Evolutionary conservation across 2,888 invertebrate genomes (phyloP), one percentile per base, ranked within the genome.

Genomic region (Periphyllus acericola): DNA sequence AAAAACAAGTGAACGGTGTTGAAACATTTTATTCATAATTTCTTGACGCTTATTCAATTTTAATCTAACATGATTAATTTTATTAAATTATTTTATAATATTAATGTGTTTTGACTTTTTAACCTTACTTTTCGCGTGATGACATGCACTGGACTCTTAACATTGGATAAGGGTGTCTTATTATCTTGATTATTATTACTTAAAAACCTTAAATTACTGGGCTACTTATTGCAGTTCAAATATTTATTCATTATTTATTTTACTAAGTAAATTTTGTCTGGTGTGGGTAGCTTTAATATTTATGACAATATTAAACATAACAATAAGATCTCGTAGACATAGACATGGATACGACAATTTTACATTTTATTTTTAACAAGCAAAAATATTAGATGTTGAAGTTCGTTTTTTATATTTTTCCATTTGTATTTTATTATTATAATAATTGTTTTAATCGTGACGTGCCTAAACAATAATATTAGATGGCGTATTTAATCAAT

Each of bases 21-120:
- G 19, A 52, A 71, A 32, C 34, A 71, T 72, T 55, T 25, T 82
- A 52, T 82, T 46, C n/a, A 8, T 29, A 17, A 34, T 19, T 17
- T 72, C n/a, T 52, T 14, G 52, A 55, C 34, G 46, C 34, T 29
- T 74, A 29, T 71, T 83, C 60, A 60, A 83, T 83, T 74, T 83
- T 55, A 55, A 74, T 25, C 34, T n/a, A n/a, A 83, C 29, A 52
- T 52, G 32, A 71, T 71, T 82, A 52, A 71, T 71, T 71, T 32
- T 83, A 19, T 55, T 82, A 52, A 34, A 34, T 36, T 72, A 36
- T 32, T 71, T 82, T 81, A 14, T 81, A 68, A 68, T 19, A 19
- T 68, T 36, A 68, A 71, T 40, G 68, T 46, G 46, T 83, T 82
- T 8, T 34, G 19, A 83, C 34, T 52, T 55, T n/a, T 36, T 2